These are phyloP conservation scores for Pteropus alecto DNA, from an alignment of 2,113 vertebrate genomes.

Conservation along the genomic window DNA sequence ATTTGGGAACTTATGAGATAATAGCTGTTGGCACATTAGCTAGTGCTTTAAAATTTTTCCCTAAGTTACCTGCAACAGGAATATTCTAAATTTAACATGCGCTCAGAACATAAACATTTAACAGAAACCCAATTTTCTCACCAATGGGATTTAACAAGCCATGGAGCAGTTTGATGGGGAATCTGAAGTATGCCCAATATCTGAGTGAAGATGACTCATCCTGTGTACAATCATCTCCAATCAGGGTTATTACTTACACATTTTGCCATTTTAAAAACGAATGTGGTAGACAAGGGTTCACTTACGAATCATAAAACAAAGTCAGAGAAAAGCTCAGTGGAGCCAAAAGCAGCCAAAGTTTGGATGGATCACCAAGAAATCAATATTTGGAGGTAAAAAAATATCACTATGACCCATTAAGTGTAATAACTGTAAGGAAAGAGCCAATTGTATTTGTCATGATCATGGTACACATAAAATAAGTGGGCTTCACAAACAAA, in stretches of 20 bases:
- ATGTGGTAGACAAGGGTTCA: conserved; percentile 12
- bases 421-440: background rate
- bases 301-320: conserved; percentile 31
- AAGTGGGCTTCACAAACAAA: background rate
- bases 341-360: background rate
- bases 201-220: conserved; percentile 36
- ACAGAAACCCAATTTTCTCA: conserved; percentile 67
- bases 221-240: background rate
- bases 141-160: conserved; percentile 71
- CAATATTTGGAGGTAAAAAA: background rate
- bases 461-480: background rate
- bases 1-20: background rate
- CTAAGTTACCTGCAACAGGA: conserved; percentile 53
- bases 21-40: background rate
- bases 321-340: background rate
- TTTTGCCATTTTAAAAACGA: conserved; percentile 16
- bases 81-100: conserved; percentile 69
- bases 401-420: background rate
- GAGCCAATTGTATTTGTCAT: background rate
- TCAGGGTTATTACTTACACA: background rate
- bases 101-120: conserved; percentile 68
- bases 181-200: conserved; percentile 50
- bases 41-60: conserved; percentile 44
- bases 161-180: conserved; percentile 58
- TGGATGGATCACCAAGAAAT: background rate